Percentiles rank a stretch among this genome's conserved stretches.
phyloP scores from a whole-genome alignment of 2,888 invertebrate genomes.

The Eupsilia transversa region DNA sequence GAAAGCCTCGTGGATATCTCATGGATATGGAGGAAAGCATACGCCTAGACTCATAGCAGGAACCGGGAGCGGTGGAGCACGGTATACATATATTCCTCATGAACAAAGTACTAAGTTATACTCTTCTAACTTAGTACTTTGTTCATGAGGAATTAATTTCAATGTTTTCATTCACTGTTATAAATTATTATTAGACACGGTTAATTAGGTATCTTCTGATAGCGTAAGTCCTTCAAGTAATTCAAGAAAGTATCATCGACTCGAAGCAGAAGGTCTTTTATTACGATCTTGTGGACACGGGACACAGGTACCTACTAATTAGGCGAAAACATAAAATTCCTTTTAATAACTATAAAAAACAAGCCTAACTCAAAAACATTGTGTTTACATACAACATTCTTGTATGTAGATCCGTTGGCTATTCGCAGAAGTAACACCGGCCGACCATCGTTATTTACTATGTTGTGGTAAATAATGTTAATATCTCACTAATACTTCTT shows the following conservation, averaged over 20 bases:
- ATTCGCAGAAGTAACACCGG: constrained; percentile 61
- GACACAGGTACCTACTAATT: not conserved
- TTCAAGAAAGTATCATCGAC: not conserved
- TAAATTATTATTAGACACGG: not conserved
- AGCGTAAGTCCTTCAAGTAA: not conserved
- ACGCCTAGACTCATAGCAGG: no score
- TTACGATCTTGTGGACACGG: not conserved
- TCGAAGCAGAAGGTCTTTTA: not conserved
- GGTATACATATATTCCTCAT: no score
- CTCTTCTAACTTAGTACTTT: no score
- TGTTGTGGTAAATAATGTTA: constrained; percentile 37
- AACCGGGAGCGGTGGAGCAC: no score
- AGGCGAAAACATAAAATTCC: constrained; percentile 32
- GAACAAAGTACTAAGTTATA: no score
- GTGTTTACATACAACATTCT: constrained; percentile 51
- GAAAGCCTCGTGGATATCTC: no score
- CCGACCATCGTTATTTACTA: constrained; percentile 32
- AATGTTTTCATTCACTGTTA: not conserved
- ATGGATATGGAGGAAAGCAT: no score
- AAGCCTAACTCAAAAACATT: constrained; percentile 37
- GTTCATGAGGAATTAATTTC: not conserved
- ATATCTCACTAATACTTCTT: constrained; percentile 28
- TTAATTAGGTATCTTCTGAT: not conserved
- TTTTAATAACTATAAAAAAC: constrained; percentile 16
- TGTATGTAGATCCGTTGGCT: constrained; percentile 50